Percentiles rank a stretch among this genome's conserved stretches.
Conservation (phyloP, 2,113 vertebrate species). For the Falco punctatus region DNA sequence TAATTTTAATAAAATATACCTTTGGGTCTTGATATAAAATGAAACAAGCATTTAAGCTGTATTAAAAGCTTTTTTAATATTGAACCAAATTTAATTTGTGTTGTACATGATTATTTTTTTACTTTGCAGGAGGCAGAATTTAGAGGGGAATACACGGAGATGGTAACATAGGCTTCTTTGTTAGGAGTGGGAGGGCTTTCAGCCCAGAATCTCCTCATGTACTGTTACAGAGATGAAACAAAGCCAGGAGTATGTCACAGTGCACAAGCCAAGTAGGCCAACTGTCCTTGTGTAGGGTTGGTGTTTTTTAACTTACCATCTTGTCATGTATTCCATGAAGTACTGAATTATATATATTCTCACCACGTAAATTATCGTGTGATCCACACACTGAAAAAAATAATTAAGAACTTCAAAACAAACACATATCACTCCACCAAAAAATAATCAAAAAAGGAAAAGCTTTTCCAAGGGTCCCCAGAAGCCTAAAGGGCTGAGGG, state of each 20-base stretch:
- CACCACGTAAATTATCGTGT: not conserved
- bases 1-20: not conserved
- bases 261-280: not conserved
- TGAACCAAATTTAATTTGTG: not conserved
- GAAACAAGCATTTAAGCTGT: not conserved
- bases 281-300: not conserved
- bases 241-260: not conserved
- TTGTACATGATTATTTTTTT: not conserved
- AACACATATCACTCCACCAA: not conserved
- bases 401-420: not conserved
- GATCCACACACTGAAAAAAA: not conserved
- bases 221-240: not conserved
- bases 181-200: not conserved
- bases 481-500: not conserved
- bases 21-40: not conserved
- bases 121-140: not conserved
- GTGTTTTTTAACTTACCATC: not conserved
- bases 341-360: not conserved
- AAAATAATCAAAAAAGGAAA: not conserved
- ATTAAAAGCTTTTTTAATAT: not conserved
- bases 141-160: not conserved
- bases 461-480: not conserved
- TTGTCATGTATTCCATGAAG: not conserved
- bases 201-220: not conserved
- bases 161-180: not conserved